Conservation (phyloP, 2,797 vertebrate genomes). For the Sorex maritimensis region DNA sequence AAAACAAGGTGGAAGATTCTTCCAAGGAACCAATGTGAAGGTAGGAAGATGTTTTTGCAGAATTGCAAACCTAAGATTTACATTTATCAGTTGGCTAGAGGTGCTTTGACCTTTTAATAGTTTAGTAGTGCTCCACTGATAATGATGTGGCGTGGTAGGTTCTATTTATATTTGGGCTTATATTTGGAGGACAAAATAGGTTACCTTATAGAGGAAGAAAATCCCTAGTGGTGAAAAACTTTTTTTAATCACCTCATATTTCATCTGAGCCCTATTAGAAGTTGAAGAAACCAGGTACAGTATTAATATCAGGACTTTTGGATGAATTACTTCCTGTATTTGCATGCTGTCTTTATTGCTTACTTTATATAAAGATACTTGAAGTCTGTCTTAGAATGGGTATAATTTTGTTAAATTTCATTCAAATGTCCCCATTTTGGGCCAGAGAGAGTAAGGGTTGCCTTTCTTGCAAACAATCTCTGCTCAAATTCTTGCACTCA, state of each 20-base stretch:
- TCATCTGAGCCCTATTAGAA: conserved; percentile 1
- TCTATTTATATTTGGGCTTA: not conserved
- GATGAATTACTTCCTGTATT: not conserved
- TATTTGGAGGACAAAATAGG: not conserved
- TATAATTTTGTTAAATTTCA: no score
- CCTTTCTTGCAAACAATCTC: no score
- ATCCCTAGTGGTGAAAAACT: not conserved
- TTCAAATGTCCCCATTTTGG: no score
- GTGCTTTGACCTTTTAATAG: not conserved
- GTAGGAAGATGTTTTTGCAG: conserved; percentile 89
- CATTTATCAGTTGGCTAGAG: conserved; percentile 44
- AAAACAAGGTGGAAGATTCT: conserved; percentile 99
- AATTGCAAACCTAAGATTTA: conserved; percentile 31
- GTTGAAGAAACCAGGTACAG: conserved; percentile 11
- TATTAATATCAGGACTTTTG: not conserved
- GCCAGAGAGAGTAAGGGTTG: no score
- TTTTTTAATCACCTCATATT: not conserved
- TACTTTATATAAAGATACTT: not conserved
- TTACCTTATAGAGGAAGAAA: not conserved
- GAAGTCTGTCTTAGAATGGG: no score
- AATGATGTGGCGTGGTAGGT: not conserved
- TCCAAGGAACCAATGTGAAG: conserved; percentile 98
- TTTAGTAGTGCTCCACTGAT: not conserved
- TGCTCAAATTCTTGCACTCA: no score
- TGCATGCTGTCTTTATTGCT: not conserved